Percentiles rank a stretch among this genome's conserved stretches.
These are phyloP conservation scores for Limnephilus rhombicus DNA, from an alignment of 2,888 invertebrate genomes.

Conservation along the genomic window DNA sequence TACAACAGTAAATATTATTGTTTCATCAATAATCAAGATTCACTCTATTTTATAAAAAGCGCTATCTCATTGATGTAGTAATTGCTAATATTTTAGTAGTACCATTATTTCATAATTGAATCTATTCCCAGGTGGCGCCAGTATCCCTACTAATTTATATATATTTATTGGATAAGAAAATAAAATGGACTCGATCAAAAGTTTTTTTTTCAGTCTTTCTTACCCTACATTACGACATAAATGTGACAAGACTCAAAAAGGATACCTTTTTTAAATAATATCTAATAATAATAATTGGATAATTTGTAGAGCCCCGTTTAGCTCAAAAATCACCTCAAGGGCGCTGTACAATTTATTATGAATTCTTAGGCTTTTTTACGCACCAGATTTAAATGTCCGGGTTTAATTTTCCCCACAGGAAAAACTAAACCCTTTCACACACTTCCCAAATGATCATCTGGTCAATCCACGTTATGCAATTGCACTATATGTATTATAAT, in stretches of 20 bases:
- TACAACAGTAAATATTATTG: background rate
- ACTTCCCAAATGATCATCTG: too few species aligned
- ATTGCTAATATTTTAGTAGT: background rate
- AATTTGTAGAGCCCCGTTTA: too few species aligned
- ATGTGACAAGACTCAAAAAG: background rate
- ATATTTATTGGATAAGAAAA: background rate
- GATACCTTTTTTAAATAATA: too few species aligned
- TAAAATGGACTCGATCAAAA: background rate
- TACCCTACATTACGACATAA: background rate
- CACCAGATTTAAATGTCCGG: too few species aligned
- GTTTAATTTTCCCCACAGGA: too few species aligned
- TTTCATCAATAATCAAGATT: background rate
- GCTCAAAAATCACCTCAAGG: too few species aligned
- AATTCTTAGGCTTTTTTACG: too few species aligned
- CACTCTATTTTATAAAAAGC: background rate
- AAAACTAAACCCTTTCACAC: too few species aligned
- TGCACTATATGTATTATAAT: too few species aligned
- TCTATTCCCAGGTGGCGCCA: background rate
- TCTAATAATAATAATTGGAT: too few species aligned
- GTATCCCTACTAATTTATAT: background rate
- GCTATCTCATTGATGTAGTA: background rate
- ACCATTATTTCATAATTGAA: background rate
- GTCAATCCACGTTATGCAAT: too few species aligned
- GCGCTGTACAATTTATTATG: too few species aligned
- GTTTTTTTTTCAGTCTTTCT: background rate